Base-by-base conservation (phyloP, 2,113 vertebrate genomes). In the Atherinomorus stipes region DNA sequence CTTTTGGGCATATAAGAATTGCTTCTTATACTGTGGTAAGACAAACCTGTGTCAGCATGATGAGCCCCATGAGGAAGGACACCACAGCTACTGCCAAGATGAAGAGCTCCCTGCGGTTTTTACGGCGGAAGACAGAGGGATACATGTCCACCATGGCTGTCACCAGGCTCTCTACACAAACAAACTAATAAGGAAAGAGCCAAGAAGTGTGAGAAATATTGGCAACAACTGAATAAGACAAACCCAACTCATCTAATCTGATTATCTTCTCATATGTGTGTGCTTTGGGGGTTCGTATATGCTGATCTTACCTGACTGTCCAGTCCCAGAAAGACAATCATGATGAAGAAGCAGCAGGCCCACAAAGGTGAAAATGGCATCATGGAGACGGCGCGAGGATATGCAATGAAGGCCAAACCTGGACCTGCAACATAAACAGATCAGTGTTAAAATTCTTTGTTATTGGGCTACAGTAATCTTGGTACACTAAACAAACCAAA, bases 281-380 rank as follows among this genome's bases (percentile, higher is more conserved):
- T 56, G 42, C 10, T 45, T 38, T 23, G 18, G 44, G 44, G 4
- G 44, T 19, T 21, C 28, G 19, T 45, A 38, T 18, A 21, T 65
- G 22, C 37, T 58, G 11, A 31, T 45, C 80, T 79, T 94, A 97
- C 98, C 94, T 99, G 97, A 80, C 97, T 99, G 85, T 99, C 97
- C 85, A 99, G 91, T 58, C 97, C 97, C 88, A 99, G 93, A 52
- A 99, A 94, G 59, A 98, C 95, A 1, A 99, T 94, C 97, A 98
- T 99, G 84, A 98, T 89, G 91, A 99, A 98, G 93, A 99, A 99
- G 91, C 92, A 99, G 85, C 95, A 97, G 0, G 97, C 96, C 98
- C 98, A 99, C 8, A 99, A 89, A 0, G 97, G 96, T 3, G 97
- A 96, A 91, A 98, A 96, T 28, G 97, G 98, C 92, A 99, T 94